phyloP scores from a whole-genome alignment of 2,113 vertebrate species.

The Sapayoa aenigma region DNA sequence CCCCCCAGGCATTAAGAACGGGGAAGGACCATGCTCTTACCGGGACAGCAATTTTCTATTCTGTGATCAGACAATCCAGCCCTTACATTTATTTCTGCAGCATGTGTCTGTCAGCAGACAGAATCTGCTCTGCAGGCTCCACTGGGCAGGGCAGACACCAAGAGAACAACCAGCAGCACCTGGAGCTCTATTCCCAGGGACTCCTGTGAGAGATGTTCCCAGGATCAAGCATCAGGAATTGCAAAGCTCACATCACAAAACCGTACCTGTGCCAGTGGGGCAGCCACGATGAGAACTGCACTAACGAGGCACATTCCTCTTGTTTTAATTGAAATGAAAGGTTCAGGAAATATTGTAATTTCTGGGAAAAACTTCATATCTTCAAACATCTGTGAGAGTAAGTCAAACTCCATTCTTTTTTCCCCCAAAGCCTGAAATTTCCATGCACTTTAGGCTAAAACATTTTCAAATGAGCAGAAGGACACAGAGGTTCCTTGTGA shows the following conservation, averaged over 20 bases:
- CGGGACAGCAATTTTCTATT: background rate
- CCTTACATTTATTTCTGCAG: background rate
- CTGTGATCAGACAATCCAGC: background rate
- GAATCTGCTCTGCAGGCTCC: background rate
- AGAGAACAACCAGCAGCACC: background rate
- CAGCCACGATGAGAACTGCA: background rate
- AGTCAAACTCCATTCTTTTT: background rate
- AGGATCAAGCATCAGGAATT: background rate
- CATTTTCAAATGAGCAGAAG: background rate
- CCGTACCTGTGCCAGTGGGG: background rate
- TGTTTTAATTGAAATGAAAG: background rate
- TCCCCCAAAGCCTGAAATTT: background rate
- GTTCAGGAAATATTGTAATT: background rate
- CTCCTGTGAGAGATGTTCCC: background rate
- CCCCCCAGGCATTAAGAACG: background rate
- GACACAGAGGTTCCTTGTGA: background rate
- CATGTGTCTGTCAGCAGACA: background rate
- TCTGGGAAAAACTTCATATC: background rate
- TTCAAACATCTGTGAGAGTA: background rate
- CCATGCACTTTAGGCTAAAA: background rate
- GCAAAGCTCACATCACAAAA: background rate
- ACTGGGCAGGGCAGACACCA: background rate
- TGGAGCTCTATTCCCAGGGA: background rate
- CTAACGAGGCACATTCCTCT: fast-evolving
- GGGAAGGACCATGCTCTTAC: background rate